Evolutionary conservation across 2,888 invertebrate species (phyloP).

Genomic region (Harpalus rubripes): DNA sequence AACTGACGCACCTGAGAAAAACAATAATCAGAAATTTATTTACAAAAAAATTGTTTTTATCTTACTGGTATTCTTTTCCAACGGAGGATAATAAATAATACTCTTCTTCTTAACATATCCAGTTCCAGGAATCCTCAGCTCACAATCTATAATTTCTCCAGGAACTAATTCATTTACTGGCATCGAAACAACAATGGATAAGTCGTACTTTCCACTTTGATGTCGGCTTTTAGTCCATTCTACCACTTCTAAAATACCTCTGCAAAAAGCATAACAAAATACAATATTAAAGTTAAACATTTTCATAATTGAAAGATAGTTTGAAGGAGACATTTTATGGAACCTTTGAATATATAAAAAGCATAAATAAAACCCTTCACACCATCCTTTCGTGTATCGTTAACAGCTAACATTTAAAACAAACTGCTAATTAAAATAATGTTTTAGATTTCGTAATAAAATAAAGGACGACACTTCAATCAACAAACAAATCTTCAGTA

Average conservation of each 20-base stretch:
- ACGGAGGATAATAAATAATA: slow-evolving; percentile 75
- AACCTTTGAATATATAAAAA: too few species aligned
- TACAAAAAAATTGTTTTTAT: background rate
- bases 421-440: too few species aligned
- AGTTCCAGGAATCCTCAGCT: slow-evolving; percentile 76
- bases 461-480: too few species aligned
- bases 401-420: too few species aligned
- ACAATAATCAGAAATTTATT: background rate
- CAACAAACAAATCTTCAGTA: too few species aligned
- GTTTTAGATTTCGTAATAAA: too few species aligned
- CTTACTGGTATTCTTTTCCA: slow-evolving; percentile 61
- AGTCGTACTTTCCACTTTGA: slow-evolving; percentile 73
- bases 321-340: too few species aligned
- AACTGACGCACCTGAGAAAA: slow-evolving; percentile 56
- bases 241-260: slow-evolving; percentile 73
- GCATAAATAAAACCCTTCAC: too few species aligned
- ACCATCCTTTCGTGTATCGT: too few species aligned
- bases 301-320: too few species aligned
- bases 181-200: slow-evolving; percentile 73
- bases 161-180: slow-evolving; percentile 71
- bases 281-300: too few species aligned
- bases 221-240: slow-evolving; percentile 75
- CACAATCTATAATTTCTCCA: slow-evolving; percentile 75
- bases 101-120: slow-evolving; percentile 76
- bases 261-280: slow-evolving; percentile 65